phyloP scores from a whole-genome alignment of 2,888 invertebrate species.

The Diarsia rubi region DNA sequence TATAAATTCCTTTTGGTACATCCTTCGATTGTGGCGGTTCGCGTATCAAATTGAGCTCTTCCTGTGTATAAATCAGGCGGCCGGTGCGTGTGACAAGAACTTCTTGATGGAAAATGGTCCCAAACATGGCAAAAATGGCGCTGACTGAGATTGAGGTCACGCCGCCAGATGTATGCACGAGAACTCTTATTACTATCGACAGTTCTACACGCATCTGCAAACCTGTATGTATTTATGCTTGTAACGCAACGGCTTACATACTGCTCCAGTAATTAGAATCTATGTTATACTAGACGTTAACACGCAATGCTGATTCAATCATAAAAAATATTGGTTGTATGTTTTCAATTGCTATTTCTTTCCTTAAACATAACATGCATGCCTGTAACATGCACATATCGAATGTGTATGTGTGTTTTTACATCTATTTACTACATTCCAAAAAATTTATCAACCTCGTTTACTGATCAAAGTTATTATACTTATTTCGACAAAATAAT shows the following conservation, averaged over 20 bases:
- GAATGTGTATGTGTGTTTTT: not conserved
- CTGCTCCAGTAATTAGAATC: constrained; percentile 47
- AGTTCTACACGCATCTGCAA: constrained; percentile 60
- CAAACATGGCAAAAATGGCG: constrained; percentile 64
- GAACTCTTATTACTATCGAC: constrained; percentile 63
- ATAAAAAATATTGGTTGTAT: constrained; percentile 19
- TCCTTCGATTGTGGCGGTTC: constrained; percentile 85
- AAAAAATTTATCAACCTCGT: not conserved
- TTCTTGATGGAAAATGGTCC: constrained; percentile 60
- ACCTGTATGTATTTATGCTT: constrained; percentile 44
- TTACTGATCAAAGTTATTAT: constrained; percentile 12
- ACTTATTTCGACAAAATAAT: not conserved
- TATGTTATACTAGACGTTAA: constrained; percentile 22
- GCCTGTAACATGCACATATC: constrained; percentile 14
- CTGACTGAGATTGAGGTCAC: constrained; percentile 71
- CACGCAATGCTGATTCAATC: constrained; percentile 32
- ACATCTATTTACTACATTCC: not conserved
- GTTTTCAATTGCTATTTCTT: constrained; percentile 21
- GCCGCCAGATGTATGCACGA: constrained; percentile 71
- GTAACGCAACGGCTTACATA: constrained; percentile 40
- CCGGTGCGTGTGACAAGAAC: constrained; percentile 58
- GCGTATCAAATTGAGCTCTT: constrained; percentile 80
- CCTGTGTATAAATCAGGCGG: constrained; percentile 78
- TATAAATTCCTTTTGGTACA: constrained; percentile 84
- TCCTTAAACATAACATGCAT: not conserved